Percentiles rank a stretch among this genome's conserved stretches.
Evolutionary conservation across 2,113 vertebrate genomes (phyloP).

Genomic region (Pimephales promelas): DNA sequence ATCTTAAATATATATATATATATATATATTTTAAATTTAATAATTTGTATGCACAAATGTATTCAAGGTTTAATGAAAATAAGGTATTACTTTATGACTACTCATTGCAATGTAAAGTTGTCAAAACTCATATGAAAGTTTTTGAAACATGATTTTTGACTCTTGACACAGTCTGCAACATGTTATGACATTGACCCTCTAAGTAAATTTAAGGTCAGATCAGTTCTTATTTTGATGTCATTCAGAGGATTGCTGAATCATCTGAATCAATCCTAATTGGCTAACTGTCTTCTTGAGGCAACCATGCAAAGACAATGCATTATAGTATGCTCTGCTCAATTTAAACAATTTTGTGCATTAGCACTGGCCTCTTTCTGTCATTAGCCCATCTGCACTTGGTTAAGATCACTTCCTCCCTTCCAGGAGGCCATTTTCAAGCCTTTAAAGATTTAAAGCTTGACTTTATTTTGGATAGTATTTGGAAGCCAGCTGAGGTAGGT

Average conservation of each 20-base stretch:
- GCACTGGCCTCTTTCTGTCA: constrained; percentile 26
- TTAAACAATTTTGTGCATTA: constrained; percentile 11
- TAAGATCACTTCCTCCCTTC: not conserved
- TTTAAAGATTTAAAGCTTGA: constrained; percentile 23
- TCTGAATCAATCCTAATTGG: constrained; percentile 42
- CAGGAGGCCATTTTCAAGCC: not conserved
- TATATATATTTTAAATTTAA: too few species aligned
- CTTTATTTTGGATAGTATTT: not conserved
- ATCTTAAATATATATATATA: too few species aligned
- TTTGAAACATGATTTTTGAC: not conserved
- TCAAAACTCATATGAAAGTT: not conserved
- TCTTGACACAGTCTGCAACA: too few species aligned
- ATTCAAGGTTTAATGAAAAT: not conserved
- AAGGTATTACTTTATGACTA: not conserved
- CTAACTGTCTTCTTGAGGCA: constrained; percentile 27
- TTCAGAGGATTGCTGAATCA: not conserved
- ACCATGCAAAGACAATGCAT: constrained; percentile 20
- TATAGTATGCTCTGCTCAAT: not conserved
- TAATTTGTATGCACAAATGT: too few species aligned
- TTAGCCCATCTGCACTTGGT: constrained; percentile 39
- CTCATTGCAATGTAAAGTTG: not conserved
- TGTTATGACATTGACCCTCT: not conserved
- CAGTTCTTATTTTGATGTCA: not conserved
- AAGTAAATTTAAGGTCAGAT: not conserved
- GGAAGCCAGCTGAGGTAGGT: constrained; percentile 25